Evolutionary conservation across 2,113 vertebrate genomes (phyloP).

Genomic region (Pontoporia blainvillei): DNA sequence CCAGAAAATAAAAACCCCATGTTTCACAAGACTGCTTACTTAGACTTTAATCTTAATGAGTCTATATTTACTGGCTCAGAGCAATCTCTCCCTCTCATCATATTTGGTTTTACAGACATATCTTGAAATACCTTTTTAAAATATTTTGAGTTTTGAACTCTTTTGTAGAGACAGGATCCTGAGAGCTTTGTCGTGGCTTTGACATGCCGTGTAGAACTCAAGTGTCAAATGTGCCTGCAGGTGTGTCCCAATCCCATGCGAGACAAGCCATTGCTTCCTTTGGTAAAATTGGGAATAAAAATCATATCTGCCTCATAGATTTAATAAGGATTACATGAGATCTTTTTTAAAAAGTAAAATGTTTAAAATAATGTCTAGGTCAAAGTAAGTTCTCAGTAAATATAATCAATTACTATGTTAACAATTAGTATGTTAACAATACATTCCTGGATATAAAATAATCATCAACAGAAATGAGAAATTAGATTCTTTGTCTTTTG

Average conservation of each 20-base stretch:
- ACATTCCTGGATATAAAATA: background rate
- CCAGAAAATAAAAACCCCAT: background rate
- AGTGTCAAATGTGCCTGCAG: background rate
- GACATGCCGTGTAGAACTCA: background rate
- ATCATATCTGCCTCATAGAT: background rate
- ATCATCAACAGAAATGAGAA: background rate
- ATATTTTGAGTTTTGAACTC: background rate
- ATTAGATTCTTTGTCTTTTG: background rate
- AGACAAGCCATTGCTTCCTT: background rate
- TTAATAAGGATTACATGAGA: background rate
- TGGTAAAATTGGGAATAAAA: background rate
- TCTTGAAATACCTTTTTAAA: background rate
- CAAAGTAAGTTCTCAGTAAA: background rate
- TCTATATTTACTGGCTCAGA: background rate
- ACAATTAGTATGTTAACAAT: background rate
- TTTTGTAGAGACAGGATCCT: background rate
- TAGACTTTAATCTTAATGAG: background rate
- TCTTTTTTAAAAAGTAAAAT: background rate
- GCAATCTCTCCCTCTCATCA: background rate
- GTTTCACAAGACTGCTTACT: background rate
- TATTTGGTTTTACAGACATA: background rate
- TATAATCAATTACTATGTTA: background rate
- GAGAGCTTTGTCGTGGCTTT: background rate
- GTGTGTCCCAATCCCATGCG: background rate
- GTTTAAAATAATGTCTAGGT: background rate